Conservation (phyloP, 2,113 vertebrate genomes). For the Callocephalon fimbriatum region DNA sequence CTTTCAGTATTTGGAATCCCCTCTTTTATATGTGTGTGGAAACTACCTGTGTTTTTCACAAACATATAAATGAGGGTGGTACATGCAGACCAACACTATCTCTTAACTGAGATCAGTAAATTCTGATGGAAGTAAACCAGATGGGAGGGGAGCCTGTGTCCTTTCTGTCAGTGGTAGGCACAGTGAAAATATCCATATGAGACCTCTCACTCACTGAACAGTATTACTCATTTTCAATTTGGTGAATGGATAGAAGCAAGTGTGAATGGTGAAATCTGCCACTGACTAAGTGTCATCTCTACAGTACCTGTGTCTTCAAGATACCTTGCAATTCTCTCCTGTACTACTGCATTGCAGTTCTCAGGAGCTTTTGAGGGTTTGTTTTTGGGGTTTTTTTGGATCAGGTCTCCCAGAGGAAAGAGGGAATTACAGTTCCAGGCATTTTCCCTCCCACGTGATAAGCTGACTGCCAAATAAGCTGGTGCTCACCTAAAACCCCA, state of each 20-base stretch:
- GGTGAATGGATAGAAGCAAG: not conserved
- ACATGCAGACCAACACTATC: rapidly evolving
- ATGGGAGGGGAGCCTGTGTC: not conserved
- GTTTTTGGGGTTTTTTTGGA: not conserved
- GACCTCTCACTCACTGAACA: not conserved
- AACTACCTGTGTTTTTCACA: not conserved
- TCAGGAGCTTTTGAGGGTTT: not conserved
- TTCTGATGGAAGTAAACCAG: not conserved
- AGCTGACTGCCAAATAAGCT: no score
- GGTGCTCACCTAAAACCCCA: not conserved
- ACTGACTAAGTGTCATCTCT: not conserved
- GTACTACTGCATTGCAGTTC: not conserved
- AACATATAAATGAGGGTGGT: rapidly evolving
- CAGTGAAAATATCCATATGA: rapidly evolving
- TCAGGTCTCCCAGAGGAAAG: not conserved
- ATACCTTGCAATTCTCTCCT: not conserved
- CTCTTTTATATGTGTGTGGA: rapidly evolving
- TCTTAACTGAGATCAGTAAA: no score
- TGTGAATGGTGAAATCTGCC: not conserved
- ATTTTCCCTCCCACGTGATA: not conserved
- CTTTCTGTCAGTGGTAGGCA: not conserved
- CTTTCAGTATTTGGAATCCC: not conserved
- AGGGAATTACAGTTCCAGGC: not conserved
- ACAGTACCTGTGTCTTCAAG: not conserved
- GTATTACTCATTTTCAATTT: rapidly evolving